These are phyloP conservation scores for Sclerodermus sp. DNA, from an alignment of 2,888 invertebrate genomes.

Conservation along the genomic window DNA sequence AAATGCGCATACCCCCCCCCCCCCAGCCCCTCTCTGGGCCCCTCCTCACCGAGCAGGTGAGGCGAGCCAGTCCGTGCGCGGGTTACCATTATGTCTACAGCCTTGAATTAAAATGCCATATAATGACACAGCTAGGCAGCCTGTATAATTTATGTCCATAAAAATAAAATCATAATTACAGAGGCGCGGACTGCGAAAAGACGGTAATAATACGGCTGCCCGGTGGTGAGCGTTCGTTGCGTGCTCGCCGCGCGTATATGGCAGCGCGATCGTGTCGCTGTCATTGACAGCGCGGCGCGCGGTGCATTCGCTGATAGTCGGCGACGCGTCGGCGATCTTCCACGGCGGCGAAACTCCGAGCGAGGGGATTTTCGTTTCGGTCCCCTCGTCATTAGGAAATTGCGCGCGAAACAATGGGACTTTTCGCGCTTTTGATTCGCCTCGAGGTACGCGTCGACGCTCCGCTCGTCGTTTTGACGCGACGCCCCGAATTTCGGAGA, in stretches of 20 bases:
- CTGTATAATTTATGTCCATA: constrained; percentile 56
- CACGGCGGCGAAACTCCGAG: no score
- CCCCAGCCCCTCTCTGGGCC: no score
- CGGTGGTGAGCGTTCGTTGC: constrained; percentile 26
- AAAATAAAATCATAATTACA: constrained; percentile 57
- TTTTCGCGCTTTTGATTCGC: background rate
- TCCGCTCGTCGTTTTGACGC: no score
- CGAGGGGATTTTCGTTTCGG: no score
- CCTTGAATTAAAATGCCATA: constrained; percentile 57
- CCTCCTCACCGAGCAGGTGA: constrained; percentile 35
- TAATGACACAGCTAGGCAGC: constrained; percentile 54
- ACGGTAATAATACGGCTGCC: constrained; percentile 51
- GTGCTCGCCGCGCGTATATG: constrained; percentile 23
- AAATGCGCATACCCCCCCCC: no score
- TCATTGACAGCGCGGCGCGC: background rate
- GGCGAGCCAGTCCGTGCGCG: constrained; percentile 33
- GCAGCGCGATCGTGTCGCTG: background rate
- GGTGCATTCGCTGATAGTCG: background rate
- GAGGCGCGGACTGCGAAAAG: constrained; percentile 52
- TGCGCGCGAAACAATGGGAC: background rate
- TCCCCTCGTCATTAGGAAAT: no score
- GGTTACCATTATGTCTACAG: constrained; percentile 54
- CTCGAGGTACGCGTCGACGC: no score
- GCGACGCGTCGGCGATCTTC: background rate
- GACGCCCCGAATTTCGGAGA: constrained; percentile 6